Evolutionary conservation across 2,888 invertebrate genomes (phyloP), one percentile per base, ranked within the genome.

Genomic region (Leucophenga maculata): DNA sequence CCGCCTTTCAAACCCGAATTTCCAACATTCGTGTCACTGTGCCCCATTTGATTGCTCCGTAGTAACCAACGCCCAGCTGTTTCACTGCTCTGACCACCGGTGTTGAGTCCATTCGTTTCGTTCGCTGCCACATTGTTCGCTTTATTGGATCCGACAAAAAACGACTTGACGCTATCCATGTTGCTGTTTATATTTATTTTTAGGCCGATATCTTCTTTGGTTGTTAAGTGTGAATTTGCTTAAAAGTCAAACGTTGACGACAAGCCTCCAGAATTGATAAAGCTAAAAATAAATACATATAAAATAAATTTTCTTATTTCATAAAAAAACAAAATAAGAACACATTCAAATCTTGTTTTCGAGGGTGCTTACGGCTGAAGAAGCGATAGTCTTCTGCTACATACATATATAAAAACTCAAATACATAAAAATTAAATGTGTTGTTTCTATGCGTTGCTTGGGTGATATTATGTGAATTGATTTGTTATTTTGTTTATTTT

Each of bases 81-180:
- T 11, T 39, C 11, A 39, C 8, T 39, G 11, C 8, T 8, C 39
- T 39, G 9, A 39, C 9, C 39, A 11, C 39, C 11, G 32, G 69
- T 20, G 11, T 65, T 62, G 64, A 76, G 67, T 65, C 65, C 72
- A 62, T 73, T 75, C 69, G 77, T 78, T 55, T 78, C 82, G 75
- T 78, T 79, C 57, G 80, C 75, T 32, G 75, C 72, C 14, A 77
- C 68, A 64, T 77, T 77, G 68, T 79, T 78, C 68, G 82, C 86
- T 73, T 77, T 81, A 73, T 74, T 80, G 74, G 76, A 73, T 31
- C 71, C 75, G 64, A 77, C 80, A 69, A 85, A 86, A 75, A 87
- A 87, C 26, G 84, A 86, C 70, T 79, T 83, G 20, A 86, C 84
- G 75, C 78, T 86, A 73, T 86, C 86, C 86, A 86, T 86, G 65